Evolutionary conservation across 2,797 vertebrate species (phyloP).

Genomic region (Enteromius paludinosus): DNA sequence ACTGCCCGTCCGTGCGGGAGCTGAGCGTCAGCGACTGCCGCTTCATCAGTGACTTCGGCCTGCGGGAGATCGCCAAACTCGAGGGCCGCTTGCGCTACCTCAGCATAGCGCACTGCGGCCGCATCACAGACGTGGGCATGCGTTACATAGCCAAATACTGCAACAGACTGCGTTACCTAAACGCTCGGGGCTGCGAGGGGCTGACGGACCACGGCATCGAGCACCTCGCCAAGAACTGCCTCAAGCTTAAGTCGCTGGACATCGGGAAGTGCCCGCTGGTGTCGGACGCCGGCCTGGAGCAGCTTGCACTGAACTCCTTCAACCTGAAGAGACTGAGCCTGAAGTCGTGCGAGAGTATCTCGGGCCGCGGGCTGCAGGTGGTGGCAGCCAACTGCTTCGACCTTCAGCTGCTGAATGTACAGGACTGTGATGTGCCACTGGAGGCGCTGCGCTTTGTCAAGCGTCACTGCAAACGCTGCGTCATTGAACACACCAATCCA

Average conservation of each 20-base stretch:
- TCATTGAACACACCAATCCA: conserved; percentile 90
- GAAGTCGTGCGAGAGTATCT: conserved; percentile 89
- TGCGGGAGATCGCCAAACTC: conserved; percentile 88
- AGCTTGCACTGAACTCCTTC: conserved; percentile 88
- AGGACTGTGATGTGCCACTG: conserved; percentile 88
- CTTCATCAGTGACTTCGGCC: conserved; percentile 87
- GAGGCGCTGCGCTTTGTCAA: conserved; percentile 89
- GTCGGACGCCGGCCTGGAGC: conserved; percentile 86
- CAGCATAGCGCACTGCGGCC: conserved; percentile 87
- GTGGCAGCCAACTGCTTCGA: conserved; percentile 91
- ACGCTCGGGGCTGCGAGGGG: conserved; percentile 88
- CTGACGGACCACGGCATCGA: conserved; percentile 90
- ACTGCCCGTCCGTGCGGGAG: conserved; percentile 84
- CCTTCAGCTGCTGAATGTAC: conserved; percentile 88
- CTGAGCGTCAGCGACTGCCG: conserved; percentile 89
- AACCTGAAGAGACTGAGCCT: conserved; percentile 89
- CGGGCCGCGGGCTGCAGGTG: conserved; percentile 86
- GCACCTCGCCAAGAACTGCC: conserved; percentile 89
- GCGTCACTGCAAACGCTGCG: conserved; percentile 87
- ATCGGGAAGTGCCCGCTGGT: conserved; percentile 91
- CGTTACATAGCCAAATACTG: conserved; percentile 90
- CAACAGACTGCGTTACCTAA: conserved; percentile 88
- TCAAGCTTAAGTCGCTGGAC: conserved; percentile 88
- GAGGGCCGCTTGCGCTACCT: conserved; percentile 86
- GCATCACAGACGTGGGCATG: conserved; percentile 87